Evolutionary conservation across 1,140 invertebrate genomes (phyloP), one percentile per base, ranked within the genome.

Genomic region (Ceratina australensis): DNA sequence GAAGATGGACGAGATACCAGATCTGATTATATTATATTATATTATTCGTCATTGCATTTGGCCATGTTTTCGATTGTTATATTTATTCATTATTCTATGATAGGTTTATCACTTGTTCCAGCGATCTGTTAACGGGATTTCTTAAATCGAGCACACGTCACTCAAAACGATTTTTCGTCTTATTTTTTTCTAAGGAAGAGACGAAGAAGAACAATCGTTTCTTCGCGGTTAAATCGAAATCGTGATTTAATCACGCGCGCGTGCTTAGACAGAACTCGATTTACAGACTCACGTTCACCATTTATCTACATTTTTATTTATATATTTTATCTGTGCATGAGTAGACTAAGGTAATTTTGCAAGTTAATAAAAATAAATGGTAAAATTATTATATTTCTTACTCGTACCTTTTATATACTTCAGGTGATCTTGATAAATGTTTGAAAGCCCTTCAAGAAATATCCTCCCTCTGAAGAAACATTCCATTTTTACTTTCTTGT

Each of bases 71-170:
- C 72, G 67, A 83, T 87, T 84, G 85, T 87, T 88, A 86, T 87
- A 87, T 87, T 87, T 86, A 88, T 87, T 87, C 80, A 87, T 87
- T 86, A 87, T 59, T 86, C 75, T 87, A 87, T 87, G 76, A 87
- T 86, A 87, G 84, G 76, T 85, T 87, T 87, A 86, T 87, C 74
- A 80, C 65, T n/a, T 87, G 82, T 86, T 87, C 81, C 63, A 81
- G 75, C 49, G 33, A 84, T 59, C 61, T 59, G 61, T 72, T 42
- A 54, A 33, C 28, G 33, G 59, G 60, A 50, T 47, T 63, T 52
- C 13, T 61, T 50, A 28, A 66, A 67, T 73, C 56, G 60, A 61
- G 28, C 2, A 2, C 2, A n/a, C 28, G 22, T 61, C 49, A 18
- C 33, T 18, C 16, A 22, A 15, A 18, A 28, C 64, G 56, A 72